Conservation (phyloP, 2,888 invertebrate species). For the Congeria kusceri region DNA sequence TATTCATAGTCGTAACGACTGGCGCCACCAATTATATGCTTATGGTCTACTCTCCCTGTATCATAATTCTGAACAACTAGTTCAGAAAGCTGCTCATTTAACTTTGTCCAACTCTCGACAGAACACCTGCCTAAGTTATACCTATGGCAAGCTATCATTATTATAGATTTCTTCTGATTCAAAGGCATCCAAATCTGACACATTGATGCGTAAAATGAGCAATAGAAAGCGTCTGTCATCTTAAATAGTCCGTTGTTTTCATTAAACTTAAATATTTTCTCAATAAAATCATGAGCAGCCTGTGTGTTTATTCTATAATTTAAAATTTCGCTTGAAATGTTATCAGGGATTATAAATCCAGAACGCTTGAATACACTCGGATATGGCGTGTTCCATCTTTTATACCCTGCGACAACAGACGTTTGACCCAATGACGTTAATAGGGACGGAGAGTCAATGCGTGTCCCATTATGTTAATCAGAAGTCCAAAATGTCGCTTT, state of each 20-base stretch:
- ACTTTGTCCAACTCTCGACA: background rate
- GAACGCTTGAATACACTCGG: background rate
- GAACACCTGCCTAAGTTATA: background rate
- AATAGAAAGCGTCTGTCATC: background rate
- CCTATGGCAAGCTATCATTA: background rate
- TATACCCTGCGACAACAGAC: slow-evolving; percentile 1
- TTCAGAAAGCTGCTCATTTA: background rate
- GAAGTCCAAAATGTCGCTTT: background rate
- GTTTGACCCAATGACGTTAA: background rate
- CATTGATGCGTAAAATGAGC: background rate
- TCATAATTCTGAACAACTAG: background rate
- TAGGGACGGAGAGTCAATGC: background rate
- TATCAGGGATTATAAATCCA: background rate
- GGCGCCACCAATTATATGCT: background rate
- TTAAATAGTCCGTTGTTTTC: background rate
- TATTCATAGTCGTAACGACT: slow-evolving; percentile 5
- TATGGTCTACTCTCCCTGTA: background rate
- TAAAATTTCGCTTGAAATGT: background rate
- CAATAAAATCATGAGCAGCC: background rate
- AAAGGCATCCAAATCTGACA: background rate
- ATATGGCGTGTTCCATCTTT: background rate
- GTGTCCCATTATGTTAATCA: background rate
- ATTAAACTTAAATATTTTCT: background rate
- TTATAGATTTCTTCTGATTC: background rate
- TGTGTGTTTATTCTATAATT: background rate